These are phyloP conservation scores for Oncorhynchus clarkii DNA, from an alignment of 2,113 vertebrate species.

Conservation along the genomic window DNA sequence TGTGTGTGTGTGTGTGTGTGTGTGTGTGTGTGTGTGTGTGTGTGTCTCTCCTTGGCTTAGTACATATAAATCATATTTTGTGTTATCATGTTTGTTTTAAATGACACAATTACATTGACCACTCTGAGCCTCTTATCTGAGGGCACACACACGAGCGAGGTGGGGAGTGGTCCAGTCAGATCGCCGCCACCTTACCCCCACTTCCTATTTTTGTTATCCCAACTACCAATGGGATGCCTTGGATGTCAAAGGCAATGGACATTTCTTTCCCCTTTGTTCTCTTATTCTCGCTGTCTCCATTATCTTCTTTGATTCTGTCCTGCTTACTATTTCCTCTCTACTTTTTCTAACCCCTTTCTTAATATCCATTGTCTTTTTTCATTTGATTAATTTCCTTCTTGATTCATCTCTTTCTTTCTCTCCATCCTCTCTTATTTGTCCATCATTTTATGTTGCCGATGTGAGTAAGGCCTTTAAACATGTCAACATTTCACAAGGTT, in stretches of 20 bases:
- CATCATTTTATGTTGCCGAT: background rate
- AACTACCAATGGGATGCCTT: constrained; percentile 29
- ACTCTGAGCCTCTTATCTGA: constrained; percentile 54
- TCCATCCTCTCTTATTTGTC: constrained; percentile 20
- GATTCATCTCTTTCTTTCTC: background rate
- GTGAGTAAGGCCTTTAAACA: too few species aligned
- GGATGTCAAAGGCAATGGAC: background rate
- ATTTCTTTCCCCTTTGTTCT: background rate
- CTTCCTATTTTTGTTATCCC: constrained; percentile 77
- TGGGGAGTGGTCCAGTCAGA: constrained; percentile 72
- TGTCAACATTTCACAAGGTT: too few species aligned
- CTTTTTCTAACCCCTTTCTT: constrained; percentile 1
- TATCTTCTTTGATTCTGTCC: background rate
- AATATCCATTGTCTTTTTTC: constrained; percentile 21
- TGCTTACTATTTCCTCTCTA: background rate
- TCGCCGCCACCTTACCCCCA: constrained; percentile 50
- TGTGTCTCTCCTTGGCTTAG: background rate
- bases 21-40: background rate
- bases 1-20: background rate
- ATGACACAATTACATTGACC: constrained; percentile 41
- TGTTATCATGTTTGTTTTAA: constrained; percentile 37
- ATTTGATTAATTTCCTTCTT: background rate
- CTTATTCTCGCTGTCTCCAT: background rate
- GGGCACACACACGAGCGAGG: constrained; percentile 38
- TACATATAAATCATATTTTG: too few species aligned